phyloP scores from a whole-genome alignment of 2,888 invertebrate genomes.

The Synergus itoensis region DNA sequence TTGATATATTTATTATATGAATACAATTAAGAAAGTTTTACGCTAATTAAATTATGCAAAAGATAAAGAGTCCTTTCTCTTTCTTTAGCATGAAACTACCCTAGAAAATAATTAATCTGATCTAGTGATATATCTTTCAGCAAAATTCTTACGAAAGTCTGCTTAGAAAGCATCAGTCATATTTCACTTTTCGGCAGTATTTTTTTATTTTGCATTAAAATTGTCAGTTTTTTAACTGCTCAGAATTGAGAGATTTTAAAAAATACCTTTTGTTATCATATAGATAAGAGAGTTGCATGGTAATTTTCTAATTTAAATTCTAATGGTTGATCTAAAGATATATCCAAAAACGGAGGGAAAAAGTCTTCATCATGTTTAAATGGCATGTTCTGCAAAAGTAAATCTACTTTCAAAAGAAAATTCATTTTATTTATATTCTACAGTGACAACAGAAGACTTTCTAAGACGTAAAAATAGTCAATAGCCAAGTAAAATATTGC shows the following conservation, averaged over 20 bases:
- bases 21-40: not conserved
- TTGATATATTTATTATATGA: not conserved
- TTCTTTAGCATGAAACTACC: not conserved
- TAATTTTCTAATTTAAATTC: not conserved
- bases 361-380: not conserved
- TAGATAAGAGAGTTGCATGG: not conserved
- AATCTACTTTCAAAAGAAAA: conserved; percentile 17
- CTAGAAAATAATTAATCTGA: not conserved
- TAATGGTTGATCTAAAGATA: not conserved
- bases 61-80: not conserved
- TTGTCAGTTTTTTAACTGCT: not conserved
- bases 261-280: not conserved
- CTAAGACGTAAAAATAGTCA: conserved; percentile 9
- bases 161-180: not conserved
- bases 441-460: conserved; percentile 1
- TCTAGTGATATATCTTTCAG: not conserved
- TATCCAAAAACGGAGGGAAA: not conserved
- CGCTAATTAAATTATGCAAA: not conserved
- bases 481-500: conserved; percentile 22
- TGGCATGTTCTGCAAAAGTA: not conserved
- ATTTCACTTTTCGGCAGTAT: not conserved
- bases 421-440: not conserved
- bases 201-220: not conserved
- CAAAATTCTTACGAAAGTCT: not conserved
- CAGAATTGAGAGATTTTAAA: not conserved